Conservation (phyloP, 2,797 vertebrate species). For the Siniperca undulata region DNA sequence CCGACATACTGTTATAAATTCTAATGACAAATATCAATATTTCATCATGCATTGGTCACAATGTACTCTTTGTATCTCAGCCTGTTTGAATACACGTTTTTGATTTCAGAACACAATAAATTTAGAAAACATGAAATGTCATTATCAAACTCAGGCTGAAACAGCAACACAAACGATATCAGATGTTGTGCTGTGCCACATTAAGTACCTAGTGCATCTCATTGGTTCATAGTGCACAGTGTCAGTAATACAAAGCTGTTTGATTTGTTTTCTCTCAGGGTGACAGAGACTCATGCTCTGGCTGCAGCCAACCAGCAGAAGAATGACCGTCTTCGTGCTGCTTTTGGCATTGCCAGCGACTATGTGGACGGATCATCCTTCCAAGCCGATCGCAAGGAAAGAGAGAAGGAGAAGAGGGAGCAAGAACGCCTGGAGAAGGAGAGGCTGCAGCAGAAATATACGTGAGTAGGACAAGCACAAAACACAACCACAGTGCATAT, state of each 20-base stretch:
- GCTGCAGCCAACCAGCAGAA: constrained; percentile 95
- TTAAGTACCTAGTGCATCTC: background rate
- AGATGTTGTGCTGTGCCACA: background rate
- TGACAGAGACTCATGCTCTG: constrained; percentile 93
- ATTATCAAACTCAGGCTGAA: background rate
- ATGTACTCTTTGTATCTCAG: background rate
- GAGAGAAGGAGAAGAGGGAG: constrained; percentile 87
- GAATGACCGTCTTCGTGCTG: constrained; percentile 91
- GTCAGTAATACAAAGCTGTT: background rate
- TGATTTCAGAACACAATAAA: background rate
- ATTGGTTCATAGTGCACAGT: background rate
- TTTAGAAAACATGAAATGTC: background rate
- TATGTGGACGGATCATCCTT: constrained; percentile 95
- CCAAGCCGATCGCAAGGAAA: constrained; percentile 91
- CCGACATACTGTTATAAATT: too few species aligned
- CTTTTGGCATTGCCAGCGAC: constrained; percentile 92
- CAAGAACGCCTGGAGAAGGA: constrained; percentile 88
- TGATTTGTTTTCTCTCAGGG: constrained; percentile 71
- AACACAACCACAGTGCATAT: background rate
- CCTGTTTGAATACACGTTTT: background rate
- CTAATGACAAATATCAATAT: background rate
- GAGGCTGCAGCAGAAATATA: constrained; percentile 83
- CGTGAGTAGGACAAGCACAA: constrained; percentile 68
- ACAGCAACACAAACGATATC: background rate
- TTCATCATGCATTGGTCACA: background rate